A percentile compares a stretch with the other conserved stretches of the same genome.
phyloP scores from a whole-genome alignment of 2,113 vertebrate genomes.

The Craseonycteris thonglongyai region DNA sequence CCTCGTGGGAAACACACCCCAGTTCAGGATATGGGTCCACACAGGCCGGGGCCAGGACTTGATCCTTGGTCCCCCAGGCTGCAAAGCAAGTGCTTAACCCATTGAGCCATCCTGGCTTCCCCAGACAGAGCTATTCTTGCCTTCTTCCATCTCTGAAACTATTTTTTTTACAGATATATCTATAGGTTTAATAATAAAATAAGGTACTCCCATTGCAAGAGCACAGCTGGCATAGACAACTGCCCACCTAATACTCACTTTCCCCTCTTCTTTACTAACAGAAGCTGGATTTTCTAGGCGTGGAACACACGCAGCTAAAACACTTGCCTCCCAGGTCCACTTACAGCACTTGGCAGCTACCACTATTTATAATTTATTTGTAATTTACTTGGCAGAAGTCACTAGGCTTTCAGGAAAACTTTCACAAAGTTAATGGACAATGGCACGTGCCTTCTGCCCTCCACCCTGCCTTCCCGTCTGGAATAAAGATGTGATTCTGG shows the following conservation, averaged over 20 bases:
- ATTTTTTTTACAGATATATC: background rate
- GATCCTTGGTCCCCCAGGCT: too few species aligned
- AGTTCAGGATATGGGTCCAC: too few species aligned
- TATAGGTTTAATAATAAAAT: slow-evolving; percentile 17
- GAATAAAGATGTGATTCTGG: background rate
- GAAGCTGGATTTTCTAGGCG: background rate
- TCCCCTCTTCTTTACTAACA: background rate
- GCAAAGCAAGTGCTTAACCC: too few species aligned
- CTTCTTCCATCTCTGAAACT: background rate
- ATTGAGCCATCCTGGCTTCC: too few species aligned
- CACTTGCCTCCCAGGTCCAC: background rate
- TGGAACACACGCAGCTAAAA: background rate
- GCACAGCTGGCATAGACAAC: background rate
- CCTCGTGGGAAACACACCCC: too few species aligned
- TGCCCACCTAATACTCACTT: background rate
- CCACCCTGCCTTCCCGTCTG: background rate
- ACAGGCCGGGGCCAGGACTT: too few species aligned
- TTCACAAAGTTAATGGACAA: background rate
- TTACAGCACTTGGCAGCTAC: background rate
- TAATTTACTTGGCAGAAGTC: background rate
- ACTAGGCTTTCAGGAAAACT: background rate
- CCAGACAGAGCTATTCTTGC: background rate
- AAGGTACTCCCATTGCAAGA: background rate
- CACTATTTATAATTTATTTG: background rate
- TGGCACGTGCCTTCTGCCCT: background rate